These are phyloP conservation scores for Notechis scutatus DNA, from an alignment of 2,113 vertebrate species.

Conservation along the genomic window DNA sequence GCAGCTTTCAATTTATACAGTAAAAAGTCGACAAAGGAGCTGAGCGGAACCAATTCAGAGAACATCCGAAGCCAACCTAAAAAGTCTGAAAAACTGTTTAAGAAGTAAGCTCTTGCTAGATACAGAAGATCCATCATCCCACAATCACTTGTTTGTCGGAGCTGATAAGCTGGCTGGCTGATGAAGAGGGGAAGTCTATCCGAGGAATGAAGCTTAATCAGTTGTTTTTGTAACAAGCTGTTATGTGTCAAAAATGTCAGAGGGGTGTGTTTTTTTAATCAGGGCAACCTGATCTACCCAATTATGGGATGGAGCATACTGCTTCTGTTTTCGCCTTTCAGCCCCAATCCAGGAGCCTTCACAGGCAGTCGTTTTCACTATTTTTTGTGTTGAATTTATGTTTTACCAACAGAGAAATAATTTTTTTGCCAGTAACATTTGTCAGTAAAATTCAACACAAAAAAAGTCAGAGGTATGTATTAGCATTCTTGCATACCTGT, in stretches of 20 bases:
- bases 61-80: not conserved
- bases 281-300: too few relatives aligned
- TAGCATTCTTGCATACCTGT: not conserved
- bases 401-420: too few relatives aligned
- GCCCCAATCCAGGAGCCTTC: too few relatives aligned
- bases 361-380: too few relatives aligned
- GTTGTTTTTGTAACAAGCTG: not conserved
- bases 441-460: not conserved
- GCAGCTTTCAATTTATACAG: not conserved
- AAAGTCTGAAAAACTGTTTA: not conserved
- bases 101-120: not conserved
- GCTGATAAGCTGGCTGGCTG: not conserved
- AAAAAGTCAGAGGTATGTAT: not conserved
- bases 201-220: not conserved
- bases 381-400: too few relatives aligned
- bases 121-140: not conserved
- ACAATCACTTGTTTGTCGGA: not conserved
- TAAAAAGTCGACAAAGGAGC: not conserved
- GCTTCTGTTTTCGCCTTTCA: too few relatives aligned
- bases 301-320: too few relatives aligned
- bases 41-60: not conserved
- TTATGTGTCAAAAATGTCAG: not conserved
- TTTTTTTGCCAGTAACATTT: too few relatives aligned
- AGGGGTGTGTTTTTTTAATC: too few relatives aligned
- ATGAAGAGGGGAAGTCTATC: not conserved